Conservation (phyloP, 2,888 invertebrate species). For the Strigamia maritima region DNA sequence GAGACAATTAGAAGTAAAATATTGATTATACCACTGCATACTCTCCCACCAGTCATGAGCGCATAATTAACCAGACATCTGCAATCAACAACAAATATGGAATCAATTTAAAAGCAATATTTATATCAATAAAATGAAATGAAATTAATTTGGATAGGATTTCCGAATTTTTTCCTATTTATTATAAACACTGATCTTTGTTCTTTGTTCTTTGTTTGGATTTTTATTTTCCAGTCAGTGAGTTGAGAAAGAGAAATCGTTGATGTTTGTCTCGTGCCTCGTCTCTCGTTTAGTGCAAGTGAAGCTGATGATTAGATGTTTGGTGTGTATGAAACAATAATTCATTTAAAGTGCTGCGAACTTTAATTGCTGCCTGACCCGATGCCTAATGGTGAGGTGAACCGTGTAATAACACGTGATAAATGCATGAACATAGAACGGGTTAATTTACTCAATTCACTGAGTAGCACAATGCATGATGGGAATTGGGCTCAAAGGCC, state of each 20-base stretch:
- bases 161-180: too few relatives aligned
- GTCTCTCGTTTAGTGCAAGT: neutral
- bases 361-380: conserved; percentile 34
- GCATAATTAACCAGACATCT: neutral
- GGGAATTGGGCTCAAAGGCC: conserved; percentile 25
- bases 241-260: neutral
- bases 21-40: neutral
- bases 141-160: neutral
- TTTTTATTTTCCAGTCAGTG: conserved; percentile 18
- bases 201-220: neutral
- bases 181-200: too few relatives aligned
- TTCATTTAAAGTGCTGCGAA: conserved; percentile 34
- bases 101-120: neutral
- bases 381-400: conserved; percentile 34
- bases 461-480: conserved; percentile 30
- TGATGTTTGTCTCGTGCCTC: conserved; percentile 22
- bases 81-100: neutral
- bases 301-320: conserved; percentile 32
- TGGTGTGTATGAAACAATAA: conserved; percentile 24
- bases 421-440: conserved; percentile 32
- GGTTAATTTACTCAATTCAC: conserved; percentile 32
- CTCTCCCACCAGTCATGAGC: neutral
- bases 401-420: conserved; percentile 31
- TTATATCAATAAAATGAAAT: neutral
- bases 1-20: conserved; percentile 19